A percentile compares a stretch with the other conserved stretches of the same genome.
Evolutionary conservation across 2,888 invertebrate genomes (phyloP).

Genomic region (Ceramica pisi): DNA sequence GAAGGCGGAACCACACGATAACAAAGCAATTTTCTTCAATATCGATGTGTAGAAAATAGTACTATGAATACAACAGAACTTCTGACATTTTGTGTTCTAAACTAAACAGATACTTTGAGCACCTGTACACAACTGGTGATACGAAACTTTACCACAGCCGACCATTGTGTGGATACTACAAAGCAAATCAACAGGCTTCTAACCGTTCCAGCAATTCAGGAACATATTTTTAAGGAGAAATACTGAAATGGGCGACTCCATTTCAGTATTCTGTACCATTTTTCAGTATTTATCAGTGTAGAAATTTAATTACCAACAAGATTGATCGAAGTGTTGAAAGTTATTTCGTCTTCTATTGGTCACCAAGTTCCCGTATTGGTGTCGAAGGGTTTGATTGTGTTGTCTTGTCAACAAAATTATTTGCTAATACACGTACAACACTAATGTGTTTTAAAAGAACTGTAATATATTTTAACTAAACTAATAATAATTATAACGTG

Average conservation of each 20-base stretch:
- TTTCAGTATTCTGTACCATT: background rate
- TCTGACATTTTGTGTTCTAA: constrained; percentile 29
- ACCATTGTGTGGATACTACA: constrained; percentile 1
- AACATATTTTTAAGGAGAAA: background rate
- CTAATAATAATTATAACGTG: too few species aligned
- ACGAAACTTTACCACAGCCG: constrained; percentile 16
- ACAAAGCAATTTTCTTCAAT: too few species aligned
- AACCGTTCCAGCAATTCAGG: too few species aligned
- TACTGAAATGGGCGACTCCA: too few species aligned
- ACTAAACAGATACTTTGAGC: constrained; percentile 35
- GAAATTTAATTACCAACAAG: constrained; percentile 21
- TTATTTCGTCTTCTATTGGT: constrained; percentile 18
- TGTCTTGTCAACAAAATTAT: too few species aligned
- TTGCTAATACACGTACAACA: too few species aligned
- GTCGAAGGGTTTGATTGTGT: too few species aligned
- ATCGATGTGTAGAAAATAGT: too few species aligned
- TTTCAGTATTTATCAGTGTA: background rate
- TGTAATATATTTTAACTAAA: too few species aligned
- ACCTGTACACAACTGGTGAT: constrained; percentile 36
- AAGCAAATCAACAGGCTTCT: constrained; percentile 25
- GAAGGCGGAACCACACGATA: background rate
- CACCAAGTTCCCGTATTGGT: background rate
- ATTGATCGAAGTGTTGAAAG: constrained; percentile 11
- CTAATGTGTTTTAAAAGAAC: too few species aligned
- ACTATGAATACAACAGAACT: too few species aligned